These are phyloP conservation scores for Amphiduros pacificus DNA, from an alignment of 2,888 invertebrate species.

Conservation along the genomic window DNA sequence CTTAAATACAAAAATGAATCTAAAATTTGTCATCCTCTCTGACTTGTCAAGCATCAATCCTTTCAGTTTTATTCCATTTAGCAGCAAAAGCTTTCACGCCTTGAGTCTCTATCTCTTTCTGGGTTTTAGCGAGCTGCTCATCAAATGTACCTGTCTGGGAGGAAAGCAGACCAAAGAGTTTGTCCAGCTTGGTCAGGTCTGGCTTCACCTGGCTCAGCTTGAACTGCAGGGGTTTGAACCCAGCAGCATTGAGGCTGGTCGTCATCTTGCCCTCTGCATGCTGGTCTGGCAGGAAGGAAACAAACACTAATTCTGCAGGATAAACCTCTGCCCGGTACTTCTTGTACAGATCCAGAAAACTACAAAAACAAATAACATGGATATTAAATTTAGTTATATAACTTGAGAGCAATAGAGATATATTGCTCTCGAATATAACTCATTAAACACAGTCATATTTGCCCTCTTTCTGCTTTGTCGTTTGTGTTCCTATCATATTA, in stretches of 20 bases:
- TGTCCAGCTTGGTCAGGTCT: constrained; percentile 57
- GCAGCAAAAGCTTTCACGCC: not conserved
- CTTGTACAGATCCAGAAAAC: constrained; percentile 48
- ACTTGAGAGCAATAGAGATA: no score
- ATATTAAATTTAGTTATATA: no score
- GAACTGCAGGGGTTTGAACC: constrained; percentile 44
- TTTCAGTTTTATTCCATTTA: no score
- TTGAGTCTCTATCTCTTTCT: constrained; percentile 25
- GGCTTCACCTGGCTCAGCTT: constrained; percentile 48
- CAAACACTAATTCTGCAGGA: constrained; percentile 56
- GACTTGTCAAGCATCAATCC: no score
- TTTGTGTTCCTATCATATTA: no score
- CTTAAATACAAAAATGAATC: no score
- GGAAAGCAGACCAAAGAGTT: constrained; percentile 53
- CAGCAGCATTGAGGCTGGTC: constrained; percentile 29
- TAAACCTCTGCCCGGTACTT: constrained; percentile 55
- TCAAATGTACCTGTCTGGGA: constrained; percentile 40
- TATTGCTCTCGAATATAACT: no score
- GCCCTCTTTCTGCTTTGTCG: no score
- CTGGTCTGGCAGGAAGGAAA: constrained; percentile 55
- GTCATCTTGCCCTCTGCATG: constrained; percentile 53
- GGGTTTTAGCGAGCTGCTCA: constrained; percentile 27
- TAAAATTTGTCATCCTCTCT: no score
- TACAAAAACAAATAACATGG: constrained; percentile 24
- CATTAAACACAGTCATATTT: no score